Base-by-base conservation (phyloP, 2,888 invertebrate species). In the Mesoligia furuncula region DNA sequence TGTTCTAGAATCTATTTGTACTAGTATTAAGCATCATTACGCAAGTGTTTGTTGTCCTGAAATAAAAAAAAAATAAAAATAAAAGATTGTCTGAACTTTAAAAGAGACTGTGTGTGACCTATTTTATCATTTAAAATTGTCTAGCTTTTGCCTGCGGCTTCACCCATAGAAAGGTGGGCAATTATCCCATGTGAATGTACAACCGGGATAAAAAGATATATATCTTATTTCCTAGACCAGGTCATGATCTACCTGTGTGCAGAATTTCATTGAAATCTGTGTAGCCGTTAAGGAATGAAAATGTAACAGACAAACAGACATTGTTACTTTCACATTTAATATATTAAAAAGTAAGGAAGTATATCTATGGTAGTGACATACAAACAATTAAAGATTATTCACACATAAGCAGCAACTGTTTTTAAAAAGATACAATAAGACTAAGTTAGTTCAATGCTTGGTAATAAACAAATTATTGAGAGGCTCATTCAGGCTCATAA, bases 91-190 rank as follows among this genome's bases (percentile, higher is more conserved):
- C 9, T 42, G 9, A 42, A 42, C 42, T 42, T 42, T 42, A 42
- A 42, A 42, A 42, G 42, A 42, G 42, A 42, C 42, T 42, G 42
- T 31, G 11, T 42, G 42, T 42, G 42, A 42, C 42, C 42, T 42
- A 42, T 42, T 42, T 13, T 45, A 42, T 42, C 13, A 45, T 45
- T 45, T 45, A 45, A 13, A 45, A 42, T 54, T 36, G n/a, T 27
- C 24, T n/a, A n/a, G 11, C 7, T 67, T 27, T 27, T 27, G 27
- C 1, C 27, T 17, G 8, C 0, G 8, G 59, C 59, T 61, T 59
- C 0, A 0, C 7, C 27, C 1, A 0, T 3, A 3, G 13, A 8
- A 4, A 31, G 24, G 24, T 48, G 13, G 45, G 2, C 24, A 31
- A 51, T 31, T 24, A 68, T 51, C 15, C 20, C 31, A 68, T 5